Conservation (phyloP, 2,888 invertebrate species). For the Thymelicus sylvestris region DNA sequence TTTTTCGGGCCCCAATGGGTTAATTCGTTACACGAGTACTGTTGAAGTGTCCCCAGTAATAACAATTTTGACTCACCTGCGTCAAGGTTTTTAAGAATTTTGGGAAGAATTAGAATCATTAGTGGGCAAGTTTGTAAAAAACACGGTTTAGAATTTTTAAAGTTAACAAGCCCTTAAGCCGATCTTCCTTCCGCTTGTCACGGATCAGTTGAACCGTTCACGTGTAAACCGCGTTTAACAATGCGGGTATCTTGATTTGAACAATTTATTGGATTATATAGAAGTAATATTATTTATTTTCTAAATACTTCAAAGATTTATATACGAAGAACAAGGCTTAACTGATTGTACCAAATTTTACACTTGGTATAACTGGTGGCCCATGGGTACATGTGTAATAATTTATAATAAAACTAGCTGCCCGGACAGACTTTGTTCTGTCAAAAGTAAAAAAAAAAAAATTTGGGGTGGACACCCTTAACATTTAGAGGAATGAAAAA, state of each 20-base stretch:
- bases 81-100: conserved; percentile 9
- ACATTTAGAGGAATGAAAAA: too few species aligned
- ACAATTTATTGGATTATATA: neutral
- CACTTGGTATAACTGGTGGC: too few species aligned
- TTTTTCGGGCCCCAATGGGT: conserved; percentile 8
- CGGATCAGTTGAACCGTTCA: conserved; percentile 62
- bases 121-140: neutral
- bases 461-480: too few species aligned
- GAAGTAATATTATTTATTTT: too few species aligned
- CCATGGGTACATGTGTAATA: too few species aligned
- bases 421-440: too few species aligned
- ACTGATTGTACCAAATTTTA: too few species aligned
- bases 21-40: conserved; percentile 20
- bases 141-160: neutral
- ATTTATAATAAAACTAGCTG: too few species aligned
- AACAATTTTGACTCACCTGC: conserved; percentile 31
- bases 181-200: conserved; percentile 68
- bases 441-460: too few species aligned
- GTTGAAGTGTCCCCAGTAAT: conserved; percentile 24
- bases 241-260: conserved; percentile 37
- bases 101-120: neutral
- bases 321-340: too few species aligned
- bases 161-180: conserved; percentile 62
- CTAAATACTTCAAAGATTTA: too few species aligned
- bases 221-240: conserved; percentile 43